A percentile compares a stretch with the other conserved stretches of the same genome.
Evolutionary conservation across 2,113 vertebrate genomes (phyloP).

Genomic region (Psilopogon haemacephalus): DNA sequence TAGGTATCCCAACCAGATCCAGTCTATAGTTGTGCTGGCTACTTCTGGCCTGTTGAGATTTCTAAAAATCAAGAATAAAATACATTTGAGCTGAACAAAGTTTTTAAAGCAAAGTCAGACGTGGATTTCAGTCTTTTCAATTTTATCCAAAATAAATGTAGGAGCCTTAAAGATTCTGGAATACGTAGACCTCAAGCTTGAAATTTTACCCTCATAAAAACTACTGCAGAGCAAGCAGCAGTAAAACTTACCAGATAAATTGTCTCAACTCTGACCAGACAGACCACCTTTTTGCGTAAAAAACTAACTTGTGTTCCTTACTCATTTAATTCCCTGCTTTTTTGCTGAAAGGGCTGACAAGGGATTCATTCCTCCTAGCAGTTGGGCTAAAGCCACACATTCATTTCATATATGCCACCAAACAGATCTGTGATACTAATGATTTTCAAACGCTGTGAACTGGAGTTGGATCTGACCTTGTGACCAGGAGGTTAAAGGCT

Average conservation of each 20-base stretch:
- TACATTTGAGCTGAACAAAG: background rate
- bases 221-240: background rate
- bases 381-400: background rate
- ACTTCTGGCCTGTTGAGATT: background rate
- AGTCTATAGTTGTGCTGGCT: background rate
- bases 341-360: background rate
- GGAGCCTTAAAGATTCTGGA: background rate
- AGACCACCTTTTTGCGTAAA: background rate
- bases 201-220: background rate
- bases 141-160: constrained; percentile 4
- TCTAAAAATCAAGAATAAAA: background rate
- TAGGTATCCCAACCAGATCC: background rate
- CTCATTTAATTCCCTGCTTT: constrained; percentile 12
- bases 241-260: background rate
- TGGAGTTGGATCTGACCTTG: background rate
- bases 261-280: background rate
- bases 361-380: background rate
- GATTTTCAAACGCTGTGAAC: constrained; percentile 17
- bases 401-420: background rate
- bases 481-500: constrained; percentile 49
- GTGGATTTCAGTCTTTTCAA: background rate
- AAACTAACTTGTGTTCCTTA: background rate
- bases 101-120: background rate
- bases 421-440: background rate
- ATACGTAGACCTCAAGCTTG: background rate